A percentile compares a stretch with the other conserved stretches of the same genome.
phyloP scores from a whole-genome alignment of 2,888 invertebrate genomes.

The Phrixothrix hirtus region DNA sequence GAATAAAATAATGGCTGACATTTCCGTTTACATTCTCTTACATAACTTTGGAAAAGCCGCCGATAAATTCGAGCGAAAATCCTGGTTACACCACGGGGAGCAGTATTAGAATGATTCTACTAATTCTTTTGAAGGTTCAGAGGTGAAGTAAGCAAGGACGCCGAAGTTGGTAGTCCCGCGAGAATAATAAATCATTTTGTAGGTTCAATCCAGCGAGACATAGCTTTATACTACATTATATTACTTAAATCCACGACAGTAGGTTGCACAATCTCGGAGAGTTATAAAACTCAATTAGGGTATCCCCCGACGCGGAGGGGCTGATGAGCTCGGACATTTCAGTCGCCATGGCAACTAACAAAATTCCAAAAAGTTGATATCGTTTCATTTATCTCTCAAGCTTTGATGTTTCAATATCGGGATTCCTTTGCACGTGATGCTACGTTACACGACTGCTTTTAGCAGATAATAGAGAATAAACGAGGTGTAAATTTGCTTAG shows the following conservation, averaged over 20 bases:
- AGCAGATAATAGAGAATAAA: slow-evolving; percentile 13
- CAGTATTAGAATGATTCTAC: slow-evolving; percentile 1
- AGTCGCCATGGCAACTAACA: slow-evolving; percentile 27
- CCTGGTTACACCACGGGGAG: slow-evolving; percentile 4
- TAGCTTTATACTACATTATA: slow-evolving; percentile 39
- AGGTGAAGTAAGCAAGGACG: slow-evolving; percentile 4
- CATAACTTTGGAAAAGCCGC: slow-evolving; percentile 4
- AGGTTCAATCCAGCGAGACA: slow-evolving; percentile 35
- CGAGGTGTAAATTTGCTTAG: slow-evolving; percentile 7
- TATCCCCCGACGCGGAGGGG: slow-evolving; percentile 19
- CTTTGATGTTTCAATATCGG: slow-evolving; percentile 16
- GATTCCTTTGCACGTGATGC: background rate
- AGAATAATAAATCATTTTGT: slow-evolving; percentile 28
- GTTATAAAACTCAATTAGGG: slow-evolving; percentile 35
- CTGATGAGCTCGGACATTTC: slow-evolving; percentile 28
- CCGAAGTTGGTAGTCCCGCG: slow-evolving; percentile 14
- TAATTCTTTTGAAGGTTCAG: slow-evolving; percentile 6
- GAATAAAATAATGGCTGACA: slow-evolving; percentile 22
- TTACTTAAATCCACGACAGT: slow-evolving; percentile 37
- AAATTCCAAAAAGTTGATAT: slow-evolving; percentile 26
- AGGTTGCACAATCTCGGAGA: slow-evolving; percentile 31
- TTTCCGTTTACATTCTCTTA: slow-evolving; percentile 20
- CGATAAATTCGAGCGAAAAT: slow-evolving; percentile 9
- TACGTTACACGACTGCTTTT: background rate
- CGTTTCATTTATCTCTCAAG: slow-evolving; percentile 17